phyloP scores from a whole-genome alignment of 2,888 invertebrate species.

The Mystacides longicornis region DNA sequence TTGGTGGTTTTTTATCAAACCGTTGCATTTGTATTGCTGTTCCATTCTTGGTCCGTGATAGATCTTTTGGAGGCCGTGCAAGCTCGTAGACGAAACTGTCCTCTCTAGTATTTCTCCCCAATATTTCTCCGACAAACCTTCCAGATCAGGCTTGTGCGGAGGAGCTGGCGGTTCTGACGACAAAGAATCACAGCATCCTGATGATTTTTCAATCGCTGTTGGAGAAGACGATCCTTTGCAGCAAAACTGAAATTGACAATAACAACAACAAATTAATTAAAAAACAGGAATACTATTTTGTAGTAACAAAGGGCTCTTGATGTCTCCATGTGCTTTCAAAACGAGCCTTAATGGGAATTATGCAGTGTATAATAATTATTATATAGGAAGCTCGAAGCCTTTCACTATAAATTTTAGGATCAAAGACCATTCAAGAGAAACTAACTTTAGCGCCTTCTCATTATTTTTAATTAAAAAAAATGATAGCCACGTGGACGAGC shows the following conservation, averaged over 20 bases:
- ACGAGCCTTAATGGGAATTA: too few relatives aligned
- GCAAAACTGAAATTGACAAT: slow-evolving; percentile 35
- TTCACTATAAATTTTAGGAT: too few relatives aligned
- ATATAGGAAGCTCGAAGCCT: too few relatives aligned
- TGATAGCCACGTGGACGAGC: too few relatives aligned
- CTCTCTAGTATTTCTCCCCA: slow-evolving; percentile 74
- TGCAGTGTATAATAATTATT: too few relatives aligned
- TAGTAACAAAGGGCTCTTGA: too few relatives aligned
- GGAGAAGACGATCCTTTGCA: slow-evolving; percentile 40
- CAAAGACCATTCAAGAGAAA: too few relatives aligned
- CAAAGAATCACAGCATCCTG: slow-evolving; percentile 45
- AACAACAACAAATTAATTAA: not conserved
- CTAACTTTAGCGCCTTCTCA: too few relatives aligned
- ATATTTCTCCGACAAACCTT: slow-evolving; percentile 62
- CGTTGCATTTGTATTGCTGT: slow-evolving; percentile 37
- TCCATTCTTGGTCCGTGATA: slow-evolving; percentile 38
- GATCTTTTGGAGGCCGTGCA: slow-evolving; percentile 59
- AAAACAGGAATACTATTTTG: too few relatives aligned
- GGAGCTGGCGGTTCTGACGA: slow-evolving; percentile 43
- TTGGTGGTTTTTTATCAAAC: slow-evolving; percentile 45
- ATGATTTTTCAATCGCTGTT: slow-evolving; percentile 42
- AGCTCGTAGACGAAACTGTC: slow-evolving; percentile 66
- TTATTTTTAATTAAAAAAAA: too few relatives aligned
- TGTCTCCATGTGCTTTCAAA: too few relatives aligned
- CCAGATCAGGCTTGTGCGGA: slow-evolving; percentile 51